Conservation (phyloP, 2,797 vertebrate genomes). For the Sardinella longiceps region DNA sequence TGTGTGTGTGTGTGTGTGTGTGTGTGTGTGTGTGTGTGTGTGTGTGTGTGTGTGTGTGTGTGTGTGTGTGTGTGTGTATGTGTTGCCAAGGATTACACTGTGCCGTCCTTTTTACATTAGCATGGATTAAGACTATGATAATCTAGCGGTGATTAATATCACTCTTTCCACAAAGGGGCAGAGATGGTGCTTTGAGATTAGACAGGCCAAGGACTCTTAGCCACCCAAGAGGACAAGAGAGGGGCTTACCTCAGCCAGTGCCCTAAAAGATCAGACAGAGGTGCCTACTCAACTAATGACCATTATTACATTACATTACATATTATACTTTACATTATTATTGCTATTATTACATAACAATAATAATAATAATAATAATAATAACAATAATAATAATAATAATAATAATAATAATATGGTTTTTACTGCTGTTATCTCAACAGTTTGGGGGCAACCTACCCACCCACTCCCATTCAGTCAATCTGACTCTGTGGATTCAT, state of each 20-base stretch:
- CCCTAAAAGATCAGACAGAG: neutral
- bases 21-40: too few species aligned
- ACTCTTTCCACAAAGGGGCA: neutral
- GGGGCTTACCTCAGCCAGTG: neutral
- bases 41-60: too few species aligned
- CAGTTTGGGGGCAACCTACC: neutral
- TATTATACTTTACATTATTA: too few species aligned
- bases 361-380: too few species aligned
- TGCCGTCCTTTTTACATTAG: neutral
- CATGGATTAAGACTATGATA: slow-evolving; percentile 8
- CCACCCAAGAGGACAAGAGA: neutral
- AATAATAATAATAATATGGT: too few species aligned
- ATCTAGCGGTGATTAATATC: neutral
- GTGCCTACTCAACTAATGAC: too few species aligned
- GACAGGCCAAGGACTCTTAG: neutral
- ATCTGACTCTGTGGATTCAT: neutral
- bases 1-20: too few species aligned
- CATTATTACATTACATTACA: too few species aligned
- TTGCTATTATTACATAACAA: too few species aligned
- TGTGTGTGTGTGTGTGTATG: too few species aligned
- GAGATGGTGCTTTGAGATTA: neutral
- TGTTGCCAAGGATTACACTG: neutral
- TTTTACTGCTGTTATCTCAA: neutral
- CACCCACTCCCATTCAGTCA: neutral
- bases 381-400: too few species aligned